Evolutionary conservation across 1,140 invertebrate species (phyloP), one percentile per base, ranked within the genome.

Genomic region (Drosophila tsacasi): DNA sequence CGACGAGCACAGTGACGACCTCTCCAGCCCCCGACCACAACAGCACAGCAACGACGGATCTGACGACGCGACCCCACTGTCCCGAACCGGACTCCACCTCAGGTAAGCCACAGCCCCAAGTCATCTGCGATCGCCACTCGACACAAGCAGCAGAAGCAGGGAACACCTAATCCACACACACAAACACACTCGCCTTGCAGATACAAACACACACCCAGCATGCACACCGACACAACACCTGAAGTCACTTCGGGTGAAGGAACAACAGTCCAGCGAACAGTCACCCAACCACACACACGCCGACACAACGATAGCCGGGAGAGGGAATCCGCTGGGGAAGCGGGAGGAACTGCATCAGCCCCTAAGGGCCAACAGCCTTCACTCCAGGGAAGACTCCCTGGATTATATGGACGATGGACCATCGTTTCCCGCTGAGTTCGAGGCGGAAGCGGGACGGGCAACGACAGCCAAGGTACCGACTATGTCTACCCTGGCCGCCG

Each of bases 381-480:
- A 69, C 57, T 78, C 74, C 15, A 60, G 27, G 21, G 75, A 79
- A 25, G n/a, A 67, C 25, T 23, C 27, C 59, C 3, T 39, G 9
- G 82, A 87, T 47, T 87, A 87, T 47, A 66, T 84, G 62, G 76
- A 89, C 39, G 84, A 87, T 40, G 77, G 44, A 7, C 62, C 72
- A 21, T 25, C 21, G 35, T 37, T 42, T 9, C 25, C 42, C 1
- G 47, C 2, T 7, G 61, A 46, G 8, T 23, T 7, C 5, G 4
- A 9, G 15, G 21, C 12, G n/a, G 52, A 58, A 39, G 44, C 52
- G n/a, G 54, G 68, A 15, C 27, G 49, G n/a, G 65, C 21, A 2
- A 73, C 71, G 1, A 68, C 67, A 6, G 61, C 60, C 3, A 55
- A 27, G 10, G 55, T 15, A 9, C 66, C 71, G 0, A 52, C 67